These are phyloP conservation scores for Salarias fasciatus DNA, from an alignment of 2,797 vertebrate species.

Conservation along the genomic window DNA sequence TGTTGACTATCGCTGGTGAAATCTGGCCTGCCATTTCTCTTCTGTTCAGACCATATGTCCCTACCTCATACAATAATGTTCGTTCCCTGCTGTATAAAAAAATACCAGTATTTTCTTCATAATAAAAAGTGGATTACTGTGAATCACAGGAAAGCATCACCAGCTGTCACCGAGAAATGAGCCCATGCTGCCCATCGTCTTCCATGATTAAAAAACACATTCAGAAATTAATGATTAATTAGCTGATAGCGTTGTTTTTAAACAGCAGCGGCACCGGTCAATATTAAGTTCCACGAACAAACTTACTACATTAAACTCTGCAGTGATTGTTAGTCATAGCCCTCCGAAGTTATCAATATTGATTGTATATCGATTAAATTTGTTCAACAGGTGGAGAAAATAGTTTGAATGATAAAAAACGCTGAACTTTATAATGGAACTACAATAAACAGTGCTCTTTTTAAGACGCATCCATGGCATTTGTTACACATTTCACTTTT, in stretches of 20 bases:
- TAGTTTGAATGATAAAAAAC: not conserved
- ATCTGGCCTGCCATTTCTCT: conserved; percentile 35
- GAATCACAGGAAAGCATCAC: conserved; percentile 93
- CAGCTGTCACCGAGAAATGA: conserved; percentile 98
- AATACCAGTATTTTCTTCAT: conserved; percentile 94
- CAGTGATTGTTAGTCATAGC: not conserved
- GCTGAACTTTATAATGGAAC: too few species aligned
- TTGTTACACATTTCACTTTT: too few species aligned
- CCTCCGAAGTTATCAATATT: not conserved
- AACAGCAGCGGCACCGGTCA: conserved; percentile 28
- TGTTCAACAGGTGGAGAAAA: conserved; percentile 52
- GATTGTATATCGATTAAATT: not conserved
- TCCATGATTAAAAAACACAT: conserved; percentile 89
- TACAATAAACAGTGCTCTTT: too few species aligned
- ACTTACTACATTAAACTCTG: not conserved
- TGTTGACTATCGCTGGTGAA: conserved; percentile 22
- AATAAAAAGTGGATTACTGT: conserved; percentile 99
- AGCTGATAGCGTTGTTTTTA: conserved; percentile 44
- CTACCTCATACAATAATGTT: conserved; percentile 81
- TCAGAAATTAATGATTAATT: conserved; percentile 86
- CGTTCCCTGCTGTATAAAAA: conserved; percentile 88
- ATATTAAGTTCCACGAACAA: conserved; percentile 6
- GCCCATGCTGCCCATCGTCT: conserved; percentile 88
- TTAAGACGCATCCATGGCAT: too few species aligned
- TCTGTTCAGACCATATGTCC: conserved; percentile 79